Base-by-base conservation (phyloP, 2,797 vertebrate genomes). In the Anolis apletophallus region DNA sequence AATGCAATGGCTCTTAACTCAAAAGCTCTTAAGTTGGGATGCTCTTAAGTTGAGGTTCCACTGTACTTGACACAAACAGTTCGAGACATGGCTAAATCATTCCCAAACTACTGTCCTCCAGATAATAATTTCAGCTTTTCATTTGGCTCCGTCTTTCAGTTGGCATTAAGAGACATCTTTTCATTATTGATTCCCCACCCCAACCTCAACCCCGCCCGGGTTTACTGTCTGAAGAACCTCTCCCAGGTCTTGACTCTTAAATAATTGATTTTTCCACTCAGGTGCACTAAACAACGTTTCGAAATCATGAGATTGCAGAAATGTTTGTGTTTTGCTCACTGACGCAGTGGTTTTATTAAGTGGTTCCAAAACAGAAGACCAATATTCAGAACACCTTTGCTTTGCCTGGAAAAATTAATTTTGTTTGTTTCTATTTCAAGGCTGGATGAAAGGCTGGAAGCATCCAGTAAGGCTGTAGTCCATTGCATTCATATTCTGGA, bases 191-290 rank as follows among this genome's bases (percentile, higher is more conserved):
- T 90, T 94, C 23, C 88, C 88, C 6, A 8, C n/a, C 36, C 50
- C 5, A 23, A 76, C 16, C 89, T 71, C 29, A 3, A n/a, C 67
- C 34, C 2, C 26, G 61, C 46, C 46, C n/a, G 32, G 55, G 68
- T 72, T 71, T 16, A 32, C 55, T 71, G 16, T 61, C 90, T 84
- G 87, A 92, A 77, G 86, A 89, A 3, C 13, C 73, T 91, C 76
- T 93, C 88, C 91, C 81, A 87, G 61, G 87, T 89, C 54, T 78
- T 90, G 9, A 0, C n/a, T 87, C 54, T 79, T 94, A 89, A 91
- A 92, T 94, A 93, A 94, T 94, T 93, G 91, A 93, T 92, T 90
- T 61, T 73, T 90, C 86, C 61, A 83, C 81, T 92, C 80, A 93
- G 92, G 88, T 93, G 85, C 84, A 93, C 81, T 3, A 82, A 83